phyloP scores from a whole-genome alignment of 2,113 vertebrate genomes.

The Pseudorectes ferrugineus region DNA sequence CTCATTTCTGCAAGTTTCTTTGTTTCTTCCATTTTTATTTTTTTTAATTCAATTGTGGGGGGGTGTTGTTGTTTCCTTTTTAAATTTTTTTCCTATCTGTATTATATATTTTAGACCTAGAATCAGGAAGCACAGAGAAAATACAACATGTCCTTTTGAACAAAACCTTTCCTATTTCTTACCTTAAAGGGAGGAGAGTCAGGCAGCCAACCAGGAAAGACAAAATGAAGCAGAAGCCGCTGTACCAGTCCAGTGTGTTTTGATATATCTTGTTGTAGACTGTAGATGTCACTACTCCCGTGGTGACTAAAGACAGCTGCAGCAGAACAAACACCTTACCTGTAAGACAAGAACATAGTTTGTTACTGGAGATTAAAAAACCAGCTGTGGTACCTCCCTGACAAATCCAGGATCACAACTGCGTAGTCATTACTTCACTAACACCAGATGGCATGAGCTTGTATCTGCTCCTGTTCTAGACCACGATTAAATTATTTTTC shows the following conservation, averaged over 20 bases:
- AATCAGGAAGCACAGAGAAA: neutral
- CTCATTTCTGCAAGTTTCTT: neutral
- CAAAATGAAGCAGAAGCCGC: slow-evolving; percentile 82
- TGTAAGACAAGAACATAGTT: slow-evolving; percentile 9
- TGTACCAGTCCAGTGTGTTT: slow-evolving; percentile 79
- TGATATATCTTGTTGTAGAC: slow-evolving; percentile 89
- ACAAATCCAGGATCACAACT: neutral
- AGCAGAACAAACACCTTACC: slow-evolving; percentile 82
- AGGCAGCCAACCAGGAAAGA: slow-evolving; percentile 80
- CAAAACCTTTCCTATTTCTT: slow-evolving; percentile 7
- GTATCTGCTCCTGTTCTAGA: neutral
- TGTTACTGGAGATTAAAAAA: neutral
- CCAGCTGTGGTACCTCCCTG: neutral
- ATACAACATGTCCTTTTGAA: neutral
- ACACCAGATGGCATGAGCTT: neutral
- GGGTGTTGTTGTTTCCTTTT: neutral
- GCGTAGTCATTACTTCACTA: neutral
- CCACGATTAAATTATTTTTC: neutral
- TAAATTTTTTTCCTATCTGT: neutral
- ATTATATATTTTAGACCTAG: neutral
- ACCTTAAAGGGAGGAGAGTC: slow-evolving; percentile 86
- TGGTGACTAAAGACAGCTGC: slow-evolving; percentile 81
- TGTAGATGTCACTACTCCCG: slow-evolving; percentile 80
- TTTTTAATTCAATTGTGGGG: neutral
- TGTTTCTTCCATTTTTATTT: neutral